Evolutionary conservation across 2,113 vertebrate species (phyloP), one percentile per base, ranked within the genome.

Genomic region (Tyto alba): DNA sequence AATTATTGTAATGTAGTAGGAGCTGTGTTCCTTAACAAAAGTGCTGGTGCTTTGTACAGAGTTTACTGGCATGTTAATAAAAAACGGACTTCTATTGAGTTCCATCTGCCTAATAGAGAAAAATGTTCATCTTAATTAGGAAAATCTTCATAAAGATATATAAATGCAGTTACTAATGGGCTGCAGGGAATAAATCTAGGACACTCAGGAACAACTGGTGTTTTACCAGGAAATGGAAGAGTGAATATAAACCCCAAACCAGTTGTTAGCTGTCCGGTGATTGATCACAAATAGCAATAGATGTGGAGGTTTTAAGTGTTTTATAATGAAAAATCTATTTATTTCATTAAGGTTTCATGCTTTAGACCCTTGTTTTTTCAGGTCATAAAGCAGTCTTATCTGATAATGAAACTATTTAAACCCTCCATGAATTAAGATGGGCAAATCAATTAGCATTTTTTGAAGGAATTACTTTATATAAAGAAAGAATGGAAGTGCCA

Each of bases 71-170:
- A 78, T 7, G 78, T 81, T 93, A 96, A 93, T 96, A 97, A 98
- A 97, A 96, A 96, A 86, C 1, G 34, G 96, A 91, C 87, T 78
- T 96, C 94, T 95, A 96, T 89, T 92, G 96, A 97, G 95, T 78
- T 90, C 97, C 96, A 97, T 96, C 96, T 98, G 97, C 96, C 81
- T 97, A 94, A 96, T 93, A 95, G 79, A 96, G 89, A 95, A 97
- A 97, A 98, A 97, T 88, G 89, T 96, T 97, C 96, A 92, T 97
- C 93, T 96, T 98, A 97, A 97, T 98, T 97, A 97, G 95, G 87
- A 97, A 97, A 96, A 97, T 97, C 89, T 97, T 97, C 67, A 96
- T 94, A 89, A 95, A 97, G 89, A 96, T 93, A 92, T 86, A 95
- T 79, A 95, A 96, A 95, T 90, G 85, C 38, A 90, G 60, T 59